Conservation (phyloP, 2,888 invertebrate genomes). For the Dynastes grantii region DNA sequence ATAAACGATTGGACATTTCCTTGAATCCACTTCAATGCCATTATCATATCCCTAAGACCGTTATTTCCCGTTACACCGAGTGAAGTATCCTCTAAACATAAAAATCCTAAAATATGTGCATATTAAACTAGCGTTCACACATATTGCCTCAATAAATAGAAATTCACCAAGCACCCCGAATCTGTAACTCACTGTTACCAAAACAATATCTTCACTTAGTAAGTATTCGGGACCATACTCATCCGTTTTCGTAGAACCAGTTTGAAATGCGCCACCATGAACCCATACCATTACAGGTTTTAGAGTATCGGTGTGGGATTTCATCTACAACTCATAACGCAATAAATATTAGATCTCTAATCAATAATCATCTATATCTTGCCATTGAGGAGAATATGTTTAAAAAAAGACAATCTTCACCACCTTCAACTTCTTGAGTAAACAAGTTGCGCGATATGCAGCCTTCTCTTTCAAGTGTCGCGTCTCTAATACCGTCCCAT, state of each 20-base stretch:
- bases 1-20: conserved; percentile 71
- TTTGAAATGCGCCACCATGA: conserved; percentile 67
- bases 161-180: conserved; percentile 55
- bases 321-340: conserved; percentile 46
- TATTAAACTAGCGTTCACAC: not conserved
- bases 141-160: not conserved
- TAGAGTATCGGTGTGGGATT: conserved; percentile 12
- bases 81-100: conserved; percentile 69
- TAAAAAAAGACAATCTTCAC: conserved; percentile 64
- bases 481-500: conserved; percentile 70
- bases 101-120: conserved; percentile 68
- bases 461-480: conserved; percentile 62
- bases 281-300: conserved; percentile 52
- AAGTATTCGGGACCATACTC: conserved; percentile 67
- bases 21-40: conserved; percentile 73
- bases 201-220: conserved; percentile 66
- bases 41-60: conserved; percentile 72
- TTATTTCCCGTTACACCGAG: conserved; percentile 73
- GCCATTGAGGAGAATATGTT: conserved; percentile 62
- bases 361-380: conserved; percentile 2
- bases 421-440: conserved; percentile 56
- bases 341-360: no score
- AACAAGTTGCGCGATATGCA: conserved; percentile 58
- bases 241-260: conserved; percentile 65
- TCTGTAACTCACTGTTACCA: conserved; percentile 66